Conservation (phyloP, 1,140 invertebrate genomes). For the Musca vetustissima region DNA sequence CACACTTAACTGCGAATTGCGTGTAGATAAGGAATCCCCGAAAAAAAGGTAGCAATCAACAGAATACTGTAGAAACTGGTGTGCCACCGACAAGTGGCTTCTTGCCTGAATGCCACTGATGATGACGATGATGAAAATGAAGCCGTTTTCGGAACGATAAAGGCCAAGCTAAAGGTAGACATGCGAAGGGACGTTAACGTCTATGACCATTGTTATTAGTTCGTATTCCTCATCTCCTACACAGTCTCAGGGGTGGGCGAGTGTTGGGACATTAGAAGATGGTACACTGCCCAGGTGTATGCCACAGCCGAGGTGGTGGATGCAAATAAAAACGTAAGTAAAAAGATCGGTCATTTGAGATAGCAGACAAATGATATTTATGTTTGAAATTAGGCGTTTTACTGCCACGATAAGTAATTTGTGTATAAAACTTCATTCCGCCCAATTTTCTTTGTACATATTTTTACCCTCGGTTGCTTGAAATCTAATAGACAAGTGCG, state of each 20-base stretch:
- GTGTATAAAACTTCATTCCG: background rate
- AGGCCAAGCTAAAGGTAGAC: background rate
- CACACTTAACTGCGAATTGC: conserved; percentile 23
- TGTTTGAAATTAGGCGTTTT: conserved; percentile 23
- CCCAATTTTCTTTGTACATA: too few species aligned
- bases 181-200: background rate
- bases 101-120: background rate
- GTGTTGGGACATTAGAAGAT: background rate
- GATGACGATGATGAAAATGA: conserved; percentile 17
- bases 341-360: conserved; percentile 18
- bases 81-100: background rate
- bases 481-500: conserved; percentile 10
- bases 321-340: background rate
- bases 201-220: conserved; percentile 16
- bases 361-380: conserved; percentile 19
- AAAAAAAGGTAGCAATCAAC: conserved; percentile 18
- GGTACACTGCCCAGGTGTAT: background rate
- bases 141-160: conserved; percentile 10
- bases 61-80: background rate
- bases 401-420: conserved; percentile 22
- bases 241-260: background rate
- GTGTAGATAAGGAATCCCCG: conserved; percentile 16
- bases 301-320: background rate
- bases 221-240: background rate
- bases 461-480: background rate